Evolutionary conservation across 2,113 vertebrate species (phyloP).

Genomic region (Brachypodius melanocephalos): DNA sequence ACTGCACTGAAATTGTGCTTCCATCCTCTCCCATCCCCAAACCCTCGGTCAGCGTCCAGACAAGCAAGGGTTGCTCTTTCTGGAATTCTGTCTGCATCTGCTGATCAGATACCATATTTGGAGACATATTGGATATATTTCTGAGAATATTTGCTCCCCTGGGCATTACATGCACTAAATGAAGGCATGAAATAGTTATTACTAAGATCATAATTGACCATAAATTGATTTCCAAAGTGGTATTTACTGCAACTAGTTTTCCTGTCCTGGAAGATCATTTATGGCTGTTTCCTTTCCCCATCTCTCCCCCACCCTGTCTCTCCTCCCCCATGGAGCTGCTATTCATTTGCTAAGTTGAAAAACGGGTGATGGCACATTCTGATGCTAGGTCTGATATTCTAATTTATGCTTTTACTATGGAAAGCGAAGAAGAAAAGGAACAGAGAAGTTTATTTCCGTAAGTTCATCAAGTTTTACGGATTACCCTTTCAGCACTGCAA

Average conservation of each 20-base stretch:
- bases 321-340: not conserved
- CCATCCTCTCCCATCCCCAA: fast-evolving
- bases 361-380: not conserved
- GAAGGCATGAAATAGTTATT: not conserved
- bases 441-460: not conserved
- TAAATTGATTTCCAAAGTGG: conserved; percentile 45
- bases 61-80: not conserved
- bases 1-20: not conserved
- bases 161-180: not conserved
- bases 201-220: not conserved
- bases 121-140: not conserved
- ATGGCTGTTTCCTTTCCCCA: not conserved
- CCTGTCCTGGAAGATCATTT: not conserved
- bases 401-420: not conserved
- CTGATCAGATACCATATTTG: not conserved
- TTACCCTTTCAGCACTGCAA: not conserved
- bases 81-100: not conserved
- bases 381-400: not conserved
- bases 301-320: not conserved
- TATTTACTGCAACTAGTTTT: conserved; percentile 32
- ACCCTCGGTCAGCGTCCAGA: not conserved
- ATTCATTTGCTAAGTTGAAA: conserved; percentile 5
- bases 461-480: not conserved
- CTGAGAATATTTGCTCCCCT: conserved; percentile 16
- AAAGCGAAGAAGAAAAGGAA: not conserved